phyloP scores from a whole-genome alignment of 2,113 vertebrate species.

The Pelusios castaneus region DNA sequence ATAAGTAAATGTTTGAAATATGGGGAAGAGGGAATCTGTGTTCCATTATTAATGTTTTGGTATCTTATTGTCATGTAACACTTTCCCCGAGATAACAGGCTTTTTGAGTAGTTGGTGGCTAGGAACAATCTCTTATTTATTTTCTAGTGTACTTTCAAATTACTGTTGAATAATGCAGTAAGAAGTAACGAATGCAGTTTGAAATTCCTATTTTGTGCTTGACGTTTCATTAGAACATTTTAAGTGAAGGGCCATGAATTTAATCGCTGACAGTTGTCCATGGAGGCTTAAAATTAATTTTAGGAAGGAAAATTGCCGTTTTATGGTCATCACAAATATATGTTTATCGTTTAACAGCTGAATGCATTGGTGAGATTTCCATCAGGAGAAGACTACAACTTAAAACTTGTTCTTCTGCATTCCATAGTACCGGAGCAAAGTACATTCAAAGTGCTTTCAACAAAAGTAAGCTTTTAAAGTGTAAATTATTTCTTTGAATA shows the following conservation, averaged over 20 bases:
- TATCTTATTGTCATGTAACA: slow-evolving; percentile 5
- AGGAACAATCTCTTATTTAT: slow-evolving; percentile 1
- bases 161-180: slow-evolving; percentile 4
- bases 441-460: slow-evolving; percentile 92
- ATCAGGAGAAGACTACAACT: slow-evolving; percentile 85
- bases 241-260: slow-evolving; percentile 36
- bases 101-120: slow-evolving; percentile 21
- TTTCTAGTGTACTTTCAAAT: slow-evolving; percentile 33
- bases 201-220: slow-evolving; percentile 16
- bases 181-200: neutral
- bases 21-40: neutral
- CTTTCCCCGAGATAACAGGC: neutral
- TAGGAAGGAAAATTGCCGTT: neutral
- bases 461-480: slow-evolving; percentile 85
- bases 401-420: slow-evolving; percentile 87
- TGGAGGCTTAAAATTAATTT: neutral
- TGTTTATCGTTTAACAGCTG: slow-evolving; percentile 80
- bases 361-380: slow-evolving; percentile 83
- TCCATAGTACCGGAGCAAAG: slow-evolving; percentile 89
- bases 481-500: neutral
- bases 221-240: neutral
- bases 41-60: slow-evolving; percentile 1
- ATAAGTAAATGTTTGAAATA: neutral
- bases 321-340: neutral
- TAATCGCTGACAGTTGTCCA: slow-evolving; percentile 8